Evolutionary conservation across 1,140 invertebrate genomes (phyloP).

Genomic region (Dinoponera quadriceps): DNA sequence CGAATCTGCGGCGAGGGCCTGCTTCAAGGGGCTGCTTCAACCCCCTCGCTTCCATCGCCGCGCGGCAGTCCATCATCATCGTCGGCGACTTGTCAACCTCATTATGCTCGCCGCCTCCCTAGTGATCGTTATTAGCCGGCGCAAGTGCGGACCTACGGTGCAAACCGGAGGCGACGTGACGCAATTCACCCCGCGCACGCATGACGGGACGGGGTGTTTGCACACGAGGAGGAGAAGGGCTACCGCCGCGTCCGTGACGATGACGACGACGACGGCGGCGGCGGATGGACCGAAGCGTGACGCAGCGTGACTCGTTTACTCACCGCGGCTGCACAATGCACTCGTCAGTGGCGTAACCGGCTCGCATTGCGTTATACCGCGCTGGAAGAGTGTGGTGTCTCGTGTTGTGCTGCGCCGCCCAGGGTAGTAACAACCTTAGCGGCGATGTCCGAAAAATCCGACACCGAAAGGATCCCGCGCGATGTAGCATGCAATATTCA

Average conservation of each 20-base stretch:
- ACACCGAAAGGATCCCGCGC: not conserved
- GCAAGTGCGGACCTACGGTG: slow-evolving; percentile 54
- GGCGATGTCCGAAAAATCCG: slow-evolving; percentile 9
- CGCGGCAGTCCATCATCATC: slow-evolving; percentile 70
- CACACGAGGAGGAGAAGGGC: slow-evolving; percentile 66
- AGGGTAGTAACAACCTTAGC: not conserved
- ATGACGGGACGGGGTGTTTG: slow-evolving; percentile 62
- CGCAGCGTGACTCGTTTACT: slow-evolving; percentile 82
- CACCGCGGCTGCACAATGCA: slow-evolving; percentile 76
- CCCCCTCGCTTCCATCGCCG: slow-evolving; percentile 69
- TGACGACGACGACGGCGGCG: slow-evolving; percentile 52
- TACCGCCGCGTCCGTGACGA: slow-evolving; percentile 55
- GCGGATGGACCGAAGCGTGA: slow-evolving; percentile 73
- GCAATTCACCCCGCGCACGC: slow-evolving; percentile 69
- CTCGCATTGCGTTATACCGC: slow-evolving; percentile 39
- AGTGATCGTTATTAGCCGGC: slow-evolving; percentile 54
- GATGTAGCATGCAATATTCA: not conserved
- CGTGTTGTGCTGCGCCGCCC: slow-evolving; percentile 6
- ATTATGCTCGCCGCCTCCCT: slow-evolving; percentile 65
- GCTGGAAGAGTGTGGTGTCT: slow-evolving; percentile 18
- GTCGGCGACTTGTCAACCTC: slow-evolving; percentile 73
- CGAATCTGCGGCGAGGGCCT: slow-evolving; percentile 77
- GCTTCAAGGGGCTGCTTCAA: slow-evolving; percentile 53
- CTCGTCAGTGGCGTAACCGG: slow-evolving; percentile 75
- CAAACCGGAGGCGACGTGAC: slow-evolving; percentile 68